Base-by-base conservation (phyloP, 2,797 vertebrate species). In the Xenops minutus region DNA sequence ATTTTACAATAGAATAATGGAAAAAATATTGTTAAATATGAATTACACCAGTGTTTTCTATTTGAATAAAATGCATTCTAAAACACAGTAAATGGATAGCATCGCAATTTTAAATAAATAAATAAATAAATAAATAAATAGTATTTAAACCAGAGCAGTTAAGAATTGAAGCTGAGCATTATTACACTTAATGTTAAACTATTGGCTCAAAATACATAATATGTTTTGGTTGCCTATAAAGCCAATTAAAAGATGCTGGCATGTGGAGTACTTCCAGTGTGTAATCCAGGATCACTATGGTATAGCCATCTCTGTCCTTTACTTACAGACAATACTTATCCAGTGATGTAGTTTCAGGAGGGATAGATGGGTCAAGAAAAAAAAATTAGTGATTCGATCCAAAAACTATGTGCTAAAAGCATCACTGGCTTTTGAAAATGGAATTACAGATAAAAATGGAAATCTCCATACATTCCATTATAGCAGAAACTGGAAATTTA, bases 271-370 rank as follows among this genome's bases (percentile, higher is more conserved):
- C 6, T 81, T 86, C 7, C 30, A 54, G 17, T 4, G 10, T 43
- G 6, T 48, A 37, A 26, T 16, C 32, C 7, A 59, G 32, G 51
- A 91, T 61, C 8, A 8, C 7, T n/a, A 1, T 0, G 0, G 13
- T 82, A 51, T 34, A 72, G 26, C 27, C 2, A 6, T 9, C 20
- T 69, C 24, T 73, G 4, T 85, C 30, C 19, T 74, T 87, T 48
- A 43, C 34, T 37, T 56, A 14, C 55, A 59, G 23, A 29, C 12
- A 15, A 39, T 48, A 6, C 3, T 39, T n/a, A 36, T 11, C 11
- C 14, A 41, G 36, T 29, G n/a, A 63, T 22, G 10, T 3, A 49
- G 7, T 30, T 77, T 61, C 32, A n/a, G 39, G 19, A 74, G 9
- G 21, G 10, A 36, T 4, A 22, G 23, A 7, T 7, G 27, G 52